Conservation (phyloP, 2,888 invertebrate genomes). For the Protophormia terraenovae region DNA sequence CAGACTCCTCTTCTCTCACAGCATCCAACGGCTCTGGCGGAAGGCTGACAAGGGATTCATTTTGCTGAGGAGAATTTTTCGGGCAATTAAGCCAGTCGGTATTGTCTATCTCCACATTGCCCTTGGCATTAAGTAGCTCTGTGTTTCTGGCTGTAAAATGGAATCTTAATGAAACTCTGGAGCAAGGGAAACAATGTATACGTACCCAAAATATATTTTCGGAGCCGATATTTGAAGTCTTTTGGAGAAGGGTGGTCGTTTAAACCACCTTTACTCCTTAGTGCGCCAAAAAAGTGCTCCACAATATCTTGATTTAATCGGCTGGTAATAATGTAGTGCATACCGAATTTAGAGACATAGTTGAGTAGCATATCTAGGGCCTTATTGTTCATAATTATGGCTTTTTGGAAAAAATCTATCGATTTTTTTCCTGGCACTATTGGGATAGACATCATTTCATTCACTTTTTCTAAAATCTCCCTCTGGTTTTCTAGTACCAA, state of each 20-base stretch:
- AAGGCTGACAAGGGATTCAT: background rate
- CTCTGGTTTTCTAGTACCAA: no score
- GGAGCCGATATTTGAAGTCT: conserved; percentile 33
- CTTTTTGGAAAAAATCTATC: no score
- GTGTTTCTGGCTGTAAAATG: conserved; percentile 9
- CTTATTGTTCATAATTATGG: conserved; percentile 43
- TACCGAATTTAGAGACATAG: background rate
- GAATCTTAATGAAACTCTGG: background rate
- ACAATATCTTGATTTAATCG: no score
- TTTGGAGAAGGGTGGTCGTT: conserved; percentile 21
- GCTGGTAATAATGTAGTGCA: conserved; percentile 8
- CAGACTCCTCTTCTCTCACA: background rate
- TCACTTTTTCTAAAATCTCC: background rate
- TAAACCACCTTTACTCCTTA: conserved; percentile 18
- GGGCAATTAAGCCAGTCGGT: background rate
- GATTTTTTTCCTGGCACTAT: no score
- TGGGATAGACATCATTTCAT: background rate
- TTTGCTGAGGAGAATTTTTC: background rate
- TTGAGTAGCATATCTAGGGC: conserved; percentile 16
- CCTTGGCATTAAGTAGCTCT: background rate
- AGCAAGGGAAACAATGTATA: no score
- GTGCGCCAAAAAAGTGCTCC: no score
- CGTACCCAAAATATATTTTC: conserved; percentile 39
- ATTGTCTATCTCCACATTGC: background rate
- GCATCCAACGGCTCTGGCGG: background rate